Conservation (phyloP, 2,888 invertebrate species). For the Sympetrum striolatum region DNA sequence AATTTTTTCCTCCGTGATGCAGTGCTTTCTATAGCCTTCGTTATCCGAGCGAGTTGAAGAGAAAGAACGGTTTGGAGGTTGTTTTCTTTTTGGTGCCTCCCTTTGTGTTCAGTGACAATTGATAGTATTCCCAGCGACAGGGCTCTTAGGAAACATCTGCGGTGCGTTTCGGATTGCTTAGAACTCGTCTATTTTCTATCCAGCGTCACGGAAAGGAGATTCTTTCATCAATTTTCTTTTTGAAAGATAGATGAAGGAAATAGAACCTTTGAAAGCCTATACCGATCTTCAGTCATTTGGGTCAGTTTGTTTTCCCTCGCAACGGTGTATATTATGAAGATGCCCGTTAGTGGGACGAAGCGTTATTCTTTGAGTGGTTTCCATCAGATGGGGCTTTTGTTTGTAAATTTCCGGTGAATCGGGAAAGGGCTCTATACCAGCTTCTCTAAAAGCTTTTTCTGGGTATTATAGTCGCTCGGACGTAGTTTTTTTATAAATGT, state of each 20-base stretch:
- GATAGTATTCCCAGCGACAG: background rate
- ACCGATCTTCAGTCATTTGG: background rate
- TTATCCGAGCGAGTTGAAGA: background rate
- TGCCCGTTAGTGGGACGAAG: no score
- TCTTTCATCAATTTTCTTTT: background rate
- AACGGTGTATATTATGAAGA: no score
- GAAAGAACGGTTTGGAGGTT: background rate
- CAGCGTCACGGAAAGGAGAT: background rate
- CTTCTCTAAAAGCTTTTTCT: no score
- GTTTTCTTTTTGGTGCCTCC: background rate
- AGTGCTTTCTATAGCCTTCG: conserved; percentile 1
- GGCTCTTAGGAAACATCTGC: background rate
- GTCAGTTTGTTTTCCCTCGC: background rate
- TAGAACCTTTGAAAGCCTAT: background rate
- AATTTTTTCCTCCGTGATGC: background rate
- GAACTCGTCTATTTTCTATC: background rate
- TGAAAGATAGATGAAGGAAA: background rate
- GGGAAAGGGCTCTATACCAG: no score
- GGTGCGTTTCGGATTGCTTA: background rate
- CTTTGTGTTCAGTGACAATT: background rate
- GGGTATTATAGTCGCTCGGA: no score
- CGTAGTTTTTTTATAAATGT: no score
- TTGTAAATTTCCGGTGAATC: no score
- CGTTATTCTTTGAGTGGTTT: no score
- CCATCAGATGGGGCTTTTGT: no score